Conservation (phyloP, 2,797 vertebrate genomes). For the Coregonus suidteri region DNA sequence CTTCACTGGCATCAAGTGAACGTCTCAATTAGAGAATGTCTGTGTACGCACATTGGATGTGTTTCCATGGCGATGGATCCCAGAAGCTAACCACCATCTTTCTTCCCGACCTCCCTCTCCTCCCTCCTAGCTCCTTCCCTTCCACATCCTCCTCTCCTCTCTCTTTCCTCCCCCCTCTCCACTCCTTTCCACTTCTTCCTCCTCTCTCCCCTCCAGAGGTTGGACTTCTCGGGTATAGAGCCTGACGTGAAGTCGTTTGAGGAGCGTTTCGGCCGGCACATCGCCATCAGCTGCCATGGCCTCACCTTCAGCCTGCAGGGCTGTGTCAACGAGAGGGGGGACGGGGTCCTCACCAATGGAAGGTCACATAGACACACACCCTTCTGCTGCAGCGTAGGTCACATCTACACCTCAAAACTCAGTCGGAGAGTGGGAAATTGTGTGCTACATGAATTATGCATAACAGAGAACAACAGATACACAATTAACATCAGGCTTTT, state of each 20-base stretch:
- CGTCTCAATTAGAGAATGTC: slow-evolving; percentile 4
- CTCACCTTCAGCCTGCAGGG: slow-evolving; percentile 90
- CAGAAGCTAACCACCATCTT: neutral
- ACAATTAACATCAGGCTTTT: no score
- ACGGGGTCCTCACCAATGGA: slow-evolving; percentile 89
- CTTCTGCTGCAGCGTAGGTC: neutral
- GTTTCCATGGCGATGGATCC: neutral
- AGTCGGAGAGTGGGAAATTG: no score
- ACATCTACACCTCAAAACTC: neutral
- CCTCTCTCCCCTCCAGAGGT: slow-evolving; percentile 71
- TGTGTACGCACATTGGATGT: neutral
- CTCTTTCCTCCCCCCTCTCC: neutral
- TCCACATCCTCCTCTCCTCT: slow-evolving; percentile 9
- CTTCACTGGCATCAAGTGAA: neutral
- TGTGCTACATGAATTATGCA: no score
- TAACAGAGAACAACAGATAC: no score
- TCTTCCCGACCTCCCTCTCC: neutral
- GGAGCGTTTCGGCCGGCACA: slow-evolving; percentile 88
- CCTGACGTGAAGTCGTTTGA: slow-evolving; percentile 94
- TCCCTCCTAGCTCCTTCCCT: neutral
- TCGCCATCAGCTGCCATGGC: slow-evolving; percentile 90
- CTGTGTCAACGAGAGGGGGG: slow-evolving; percentile 82
- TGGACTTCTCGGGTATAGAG: slow-evolving; percentile 96
- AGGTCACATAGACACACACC: neutral
- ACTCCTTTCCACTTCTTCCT: neutral